Evolutionary conservation across 2,797 vertebrate species (phyloP), one percentile per base, ranked within the genome.

Genomic region (Amphiprion clarkii): DNA sequence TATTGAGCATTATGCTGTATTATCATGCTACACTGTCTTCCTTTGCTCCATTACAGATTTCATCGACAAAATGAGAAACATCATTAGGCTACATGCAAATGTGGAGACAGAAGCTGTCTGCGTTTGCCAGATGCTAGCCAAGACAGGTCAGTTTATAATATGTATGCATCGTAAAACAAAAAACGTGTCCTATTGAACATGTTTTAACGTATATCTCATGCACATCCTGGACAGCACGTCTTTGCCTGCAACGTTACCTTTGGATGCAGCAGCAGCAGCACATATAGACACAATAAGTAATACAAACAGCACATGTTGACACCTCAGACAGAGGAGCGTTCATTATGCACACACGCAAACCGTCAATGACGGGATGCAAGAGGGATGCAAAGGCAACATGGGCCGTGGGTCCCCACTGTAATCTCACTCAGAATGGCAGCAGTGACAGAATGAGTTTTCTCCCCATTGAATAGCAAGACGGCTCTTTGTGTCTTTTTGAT

Each of bases 401-500:
- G 87, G 84, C 89, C 64, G 60, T 52, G 81, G 88, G 80, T 92
- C 90, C 88, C 91, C 76, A 81, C 80, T 88, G 90, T 90, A 93
- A 93, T 94, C 92, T 93, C 83, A 74, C 87, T 80, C 71, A 89
- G 89, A 88, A 91, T 85, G 87, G 83, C 87, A 93, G 89, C 85
- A 17, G 82, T 92, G 92, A 92, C 90, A 90, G 84, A 90, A 89
- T 86, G 86, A 92, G 79, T 91, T 90, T 92, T 89, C 86, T 86
- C 90, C 90, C 90, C 67, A 81, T 82, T 87, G 91, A 90, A 87
- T 90, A 86, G 84, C 61, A 79, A 86, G 90, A 90, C 72, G 71
- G 83, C 85, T 92, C 88, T 92, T 94, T 94, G 88, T 92, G 93
- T 87, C 87, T 83, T 91, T 92, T 93, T 93, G 89, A 93, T 94